These are phyloP conservation scores for Eristalinus sepulchralis DNA, from an alignment of 2,888 invertebrate species.

Conservation along the genomic window DNA sequence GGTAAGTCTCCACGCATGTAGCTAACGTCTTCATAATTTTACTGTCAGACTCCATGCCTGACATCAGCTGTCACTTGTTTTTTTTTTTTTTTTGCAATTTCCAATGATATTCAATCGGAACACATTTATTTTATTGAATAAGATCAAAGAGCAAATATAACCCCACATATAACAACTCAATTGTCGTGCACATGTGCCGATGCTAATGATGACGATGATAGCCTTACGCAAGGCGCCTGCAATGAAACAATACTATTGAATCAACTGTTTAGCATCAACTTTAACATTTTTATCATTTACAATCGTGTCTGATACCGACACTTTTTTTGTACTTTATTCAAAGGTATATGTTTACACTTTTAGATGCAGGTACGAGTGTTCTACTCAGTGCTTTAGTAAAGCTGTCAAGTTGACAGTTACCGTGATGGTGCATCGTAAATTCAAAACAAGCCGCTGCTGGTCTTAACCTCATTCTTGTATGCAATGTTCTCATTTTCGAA, in stretches of 20 bases:
- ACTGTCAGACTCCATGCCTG: background rate
- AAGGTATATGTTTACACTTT: too few relatives aligned
- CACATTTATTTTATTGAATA: background rate
- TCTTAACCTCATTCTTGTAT: conserved; percentile 35
- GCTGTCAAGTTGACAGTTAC: background rate
- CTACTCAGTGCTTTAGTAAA: too few relatives aligned
- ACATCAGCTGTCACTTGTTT: background rate
- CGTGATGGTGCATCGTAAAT: background rate
- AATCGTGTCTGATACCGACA: background rate
- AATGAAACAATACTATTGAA: conserved; percentile 38
- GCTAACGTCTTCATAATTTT: background rate
- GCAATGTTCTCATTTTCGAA: background rate
- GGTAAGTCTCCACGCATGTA: conserved; percentile 81
- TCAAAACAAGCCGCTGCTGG: background rate
- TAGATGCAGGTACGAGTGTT: too few relatives aligned
- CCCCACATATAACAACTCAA: conserved; percentile 4
- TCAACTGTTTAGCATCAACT: conserved; percentile 27
- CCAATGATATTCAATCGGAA: background rate
- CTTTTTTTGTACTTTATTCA: background rate
- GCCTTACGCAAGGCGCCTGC: conserved; percentile 44
- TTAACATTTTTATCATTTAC: background rate
- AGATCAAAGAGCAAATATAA: conserved; percentile 1
- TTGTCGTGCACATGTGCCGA: conserved; percentile 43
- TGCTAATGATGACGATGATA: conserved; percentile 25
- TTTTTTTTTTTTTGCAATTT: background rate